Percentiles rank a stretch among this genome's conserved stretches.
phyloP scores from a whole-genome alignment of 2,113 vertebrate genomes.

The Onychostruthus taczanowskii region DNA sequence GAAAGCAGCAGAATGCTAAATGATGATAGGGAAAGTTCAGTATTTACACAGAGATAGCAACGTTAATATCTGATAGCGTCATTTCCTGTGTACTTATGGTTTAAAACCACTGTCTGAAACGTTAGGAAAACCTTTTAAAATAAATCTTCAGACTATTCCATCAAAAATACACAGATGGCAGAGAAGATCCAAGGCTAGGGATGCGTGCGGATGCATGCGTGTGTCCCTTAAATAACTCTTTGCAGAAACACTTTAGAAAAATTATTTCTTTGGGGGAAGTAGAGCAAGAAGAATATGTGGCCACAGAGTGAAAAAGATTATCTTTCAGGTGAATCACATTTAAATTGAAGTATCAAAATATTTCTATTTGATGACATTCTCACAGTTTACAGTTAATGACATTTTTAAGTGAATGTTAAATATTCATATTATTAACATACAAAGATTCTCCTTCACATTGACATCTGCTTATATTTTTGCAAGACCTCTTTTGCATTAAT shows the following conservation, averaged over 20 bases:
- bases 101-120: slow-evolving; percentile 60
- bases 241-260: slow-evolving; percentile 27
- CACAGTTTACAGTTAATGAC: slow-evolving; percentile 43
- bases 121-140: slow-evolving; percentile 61
- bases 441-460: slow-evolving; percentile 42
- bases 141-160: slow-evolving; percentile 57
- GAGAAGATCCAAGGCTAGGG: slow-evolving; percentile 33
- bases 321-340: slow-evolving; percentile 19
- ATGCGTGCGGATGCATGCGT: not conserved
- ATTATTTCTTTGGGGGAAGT: not conserved
- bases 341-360: slow-evolving; percentile 41
- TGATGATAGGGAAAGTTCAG: slow-evolving; percentile 44
- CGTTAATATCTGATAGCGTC: slow-evolving; percentile 42
- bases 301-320: slow-evolving; percentile 16
- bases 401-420: slow-evolving; percentile 34
- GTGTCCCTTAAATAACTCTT: slow-evolving; percentile 25
- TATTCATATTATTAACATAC: slow-evolving; percentile 19
- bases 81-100: slow-evolving; percentile 64
- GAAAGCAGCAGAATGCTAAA: slow-evolving; percentile 72
- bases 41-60: slow-evolving; percentile 73
- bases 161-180: slow-evolving; percentile 66
- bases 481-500: slow-evolving; percentile 20
- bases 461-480: slow-evolving; percentile 22
- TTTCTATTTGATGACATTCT: slow-evolving; percentile 26
- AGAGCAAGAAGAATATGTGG: not conserved